phyloP scores from a whole-genome alignment of 2,888 invertebrate species.

The Argyra leucocephala region DNA sequence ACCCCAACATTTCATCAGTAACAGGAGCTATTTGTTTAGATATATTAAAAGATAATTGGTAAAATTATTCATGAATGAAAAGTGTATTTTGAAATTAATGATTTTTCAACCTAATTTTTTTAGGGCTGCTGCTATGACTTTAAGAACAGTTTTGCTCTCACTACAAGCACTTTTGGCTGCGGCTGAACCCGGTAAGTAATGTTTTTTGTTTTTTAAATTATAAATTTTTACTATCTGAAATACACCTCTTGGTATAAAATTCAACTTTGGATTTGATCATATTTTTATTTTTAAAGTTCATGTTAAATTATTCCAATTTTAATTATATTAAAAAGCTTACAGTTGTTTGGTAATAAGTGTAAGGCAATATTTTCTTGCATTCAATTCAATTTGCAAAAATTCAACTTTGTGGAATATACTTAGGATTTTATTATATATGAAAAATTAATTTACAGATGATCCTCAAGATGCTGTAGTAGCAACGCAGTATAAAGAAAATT shows the following conservation, averaged over 20 bases:
- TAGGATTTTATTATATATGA: background rate
- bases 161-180: constrained; percentile 89
- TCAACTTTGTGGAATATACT: too few relatives aligned
- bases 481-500: constrained; percentile 86
- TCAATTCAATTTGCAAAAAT: too few relatives aligned
- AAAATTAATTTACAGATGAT: constrained; percentile 54
- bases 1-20: constrained; percentile 98
- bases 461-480: constrained; percentile 97
- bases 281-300: too few relatives aligned
- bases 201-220: too few relatives aligned
- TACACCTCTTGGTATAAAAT: too few relatives aligned
- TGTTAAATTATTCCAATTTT: too few relatives aligned
- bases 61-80: constrained; percentile 22
- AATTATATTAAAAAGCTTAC: too few relatives aligned
- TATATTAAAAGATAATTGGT: constrained; percentile 91
- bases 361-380: too few relatives aligned
- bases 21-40: constrained; percentile 98
- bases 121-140: constrained; percentile 96
- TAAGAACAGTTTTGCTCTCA: constrained; percentile 89
- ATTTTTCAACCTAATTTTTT: constrained; percentile 21
- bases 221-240: too few relatives aligned
- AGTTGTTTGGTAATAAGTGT: too few relatives aligned
- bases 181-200: constrained; percentile 6
- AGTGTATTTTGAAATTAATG: background rate
- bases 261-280: too few relatives aligned